These are phyloP conservation scores for Anguilla megastoma DNA, from an alignment of 2,797 vertebrate genomes.

Conservation along the genomic window DNA sequence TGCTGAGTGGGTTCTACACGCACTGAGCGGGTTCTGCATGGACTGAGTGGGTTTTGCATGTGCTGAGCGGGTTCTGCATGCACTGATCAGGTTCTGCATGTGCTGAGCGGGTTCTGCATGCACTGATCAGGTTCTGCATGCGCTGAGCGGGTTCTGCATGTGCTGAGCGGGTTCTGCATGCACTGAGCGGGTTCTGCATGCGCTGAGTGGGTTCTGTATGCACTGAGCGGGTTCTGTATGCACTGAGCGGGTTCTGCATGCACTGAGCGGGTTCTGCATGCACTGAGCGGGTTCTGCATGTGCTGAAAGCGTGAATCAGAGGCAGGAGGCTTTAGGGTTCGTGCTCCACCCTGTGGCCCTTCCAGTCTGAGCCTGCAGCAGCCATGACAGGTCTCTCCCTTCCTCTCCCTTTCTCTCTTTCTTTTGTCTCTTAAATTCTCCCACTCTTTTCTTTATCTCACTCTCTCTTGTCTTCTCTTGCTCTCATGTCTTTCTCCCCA, in stretches of 20 bases:
- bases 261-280: too few relatives aligned
- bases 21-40: conserved; percentile 41
- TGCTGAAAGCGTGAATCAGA: conserved; percentile 32
- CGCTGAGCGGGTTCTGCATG: too few relatives aligned
- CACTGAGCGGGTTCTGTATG: too few relatives aligned
- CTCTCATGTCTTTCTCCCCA: background rate
- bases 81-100: conserved; percentile 62
- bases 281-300: too few relatives aligned
- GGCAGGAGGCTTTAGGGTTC: conserved; percentile 61
- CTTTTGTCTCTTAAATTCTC: background rate
- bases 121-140: too few relatives aligned
- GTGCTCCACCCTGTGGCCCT: conserved; percentile 64
- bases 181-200: too few relatives aligned
- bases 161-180: too few relatives aligned
- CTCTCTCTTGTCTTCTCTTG: background rate
- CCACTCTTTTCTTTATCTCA: background rate
- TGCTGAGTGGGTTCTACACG: too few relatives aligned
- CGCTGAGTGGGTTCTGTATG: too few relatives aligned
- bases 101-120: conserved; percentile 50
- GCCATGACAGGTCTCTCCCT: conserved; percentile 60
- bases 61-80: too few relatives aligned
- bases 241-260: too few relatives aligned
- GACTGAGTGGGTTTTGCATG: conserved; percentile 72
- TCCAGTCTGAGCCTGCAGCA: conserved; percentile 79
- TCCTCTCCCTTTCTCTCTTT: background rate